phyloP scores from a whole-genome alignment of 2,888 invertebrate genomes.

The Chouioia cunea region DNA sequence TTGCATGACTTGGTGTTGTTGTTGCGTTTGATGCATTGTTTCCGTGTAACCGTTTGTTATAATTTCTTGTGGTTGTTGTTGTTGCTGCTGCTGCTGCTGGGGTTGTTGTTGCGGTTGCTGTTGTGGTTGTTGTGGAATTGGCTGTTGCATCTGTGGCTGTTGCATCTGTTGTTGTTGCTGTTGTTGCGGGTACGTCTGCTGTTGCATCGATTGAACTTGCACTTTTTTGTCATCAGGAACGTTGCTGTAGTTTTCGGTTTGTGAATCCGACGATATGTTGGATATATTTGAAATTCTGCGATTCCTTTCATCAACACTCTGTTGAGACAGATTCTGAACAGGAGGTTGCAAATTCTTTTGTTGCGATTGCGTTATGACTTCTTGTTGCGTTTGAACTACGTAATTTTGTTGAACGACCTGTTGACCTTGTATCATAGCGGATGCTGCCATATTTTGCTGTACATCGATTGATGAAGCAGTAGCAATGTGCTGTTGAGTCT shows the following conservation, averaged over 20 bases:
- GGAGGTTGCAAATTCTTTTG: slow-evolving; percentile 53
- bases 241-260: slow-evolving; percentile 13
- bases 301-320: slow-evolving; percentile 61
- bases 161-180: not conserved
- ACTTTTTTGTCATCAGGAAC: slow-evolving; percentile 53
- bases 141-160: too few species aligned
- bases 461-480: slow-evolving; percentile 18
- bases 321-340: slow-evolving; percentile 58
- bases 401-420: slow-evolving; percentile 40
- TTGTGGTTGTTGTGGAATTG: slow-evolving; percentile 2
- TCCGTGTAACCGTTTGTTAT: not conserved
- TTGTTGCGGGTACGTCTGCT: slow-evolving; percentile 8
- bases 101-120: not conserved
- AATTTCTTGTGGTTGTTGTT: slow-evolving; percentile 29
- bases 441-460: slow-evolving; percentile 30
- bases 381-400: slow-evolving; percentile 41
- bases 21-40: slow-evolving; percentile 41
- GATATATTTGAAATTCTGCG: slow-evolving; percentile 64
- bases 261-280: slow-evolving; percentile 61
- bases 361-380: slow-evolving; percentile 39
- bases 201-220: slow-evolving; percentile 22
- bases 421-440: slow-evolving; percentile 30
- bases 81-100: not conserved
- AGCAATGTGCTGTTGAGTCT: slow-evolving; percentile 25
- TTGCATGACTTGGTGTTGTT: slow-evolving; percentile 42